Percentiles rank a stretch among this genome's conserved stretches.
These are phyloP conservation scores for Cyaniris semiargus DNA, from an alignment of 2,888 invertebrate genomes.

Conservation along the genomic window DNA sequence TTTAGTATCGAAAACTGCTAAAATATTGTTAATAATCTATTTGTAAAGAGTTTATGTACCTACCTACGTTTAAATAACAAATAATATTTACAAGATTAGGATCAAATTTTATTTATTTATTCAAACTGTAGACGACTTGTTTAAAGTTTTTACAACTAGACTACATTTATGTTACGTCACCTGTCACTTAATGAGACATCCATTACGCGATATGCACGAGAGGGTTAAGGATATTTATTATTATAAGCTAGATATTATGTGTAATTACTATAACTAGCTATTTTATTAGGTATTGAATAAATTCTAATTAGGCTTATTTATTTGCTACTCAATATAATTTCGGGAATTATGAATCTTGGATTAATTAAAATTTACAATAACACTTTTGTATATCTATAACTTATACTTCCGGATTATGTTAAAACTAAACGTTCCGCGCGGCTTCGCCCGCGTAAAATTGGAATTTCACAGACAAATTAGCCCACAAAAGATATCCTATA, in stretches of 20 bases:
- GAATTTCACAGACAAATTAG: too few species aligned
- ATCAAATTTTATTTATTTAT: not conserved
- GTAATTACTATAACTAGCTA: not conserved
- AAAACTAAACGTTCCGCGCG: too few species aligned
- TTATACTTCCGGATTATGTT: too few species aligned
- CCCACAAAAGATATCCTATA: too few species aligned
- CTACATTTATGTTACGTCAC: not conserved
- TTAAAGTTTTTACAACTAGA: not conserved
- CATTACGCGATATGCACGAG: not conserved
- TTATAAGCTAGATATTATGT: not conserved
- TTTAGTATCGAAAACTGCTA: too few species aligned
- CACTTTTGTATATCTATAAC: too few species aligned
- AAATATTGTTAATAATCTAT: too few species aligned
- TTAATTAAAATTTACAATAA: too few species aligned
- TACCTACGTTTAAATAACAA: too few species aligned
- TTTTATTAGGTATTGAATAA: not conserved
- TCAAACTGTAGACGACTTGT: not conserved
- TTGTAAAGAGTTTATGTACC: too few species aligned
- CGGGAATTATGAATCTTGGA: not conserved
- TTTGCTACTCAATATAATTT: not conserved
- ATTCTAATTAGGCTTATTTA: not conserved
- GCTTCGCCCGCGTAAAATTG: too few species aligned
- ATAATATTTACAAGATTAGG: too few species aligned
- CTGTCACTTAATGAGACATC: slow-evolving; percentile 11
- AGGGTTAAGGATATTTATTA: slow-evolving; percentile 13